Percentiles rank a stretch among this genome's conserved stretches.
Evolutionary conservation across 2,888 invertebrate genomes (phyloP).

Genomic region (Troides oblongomaculatus): DNA sequence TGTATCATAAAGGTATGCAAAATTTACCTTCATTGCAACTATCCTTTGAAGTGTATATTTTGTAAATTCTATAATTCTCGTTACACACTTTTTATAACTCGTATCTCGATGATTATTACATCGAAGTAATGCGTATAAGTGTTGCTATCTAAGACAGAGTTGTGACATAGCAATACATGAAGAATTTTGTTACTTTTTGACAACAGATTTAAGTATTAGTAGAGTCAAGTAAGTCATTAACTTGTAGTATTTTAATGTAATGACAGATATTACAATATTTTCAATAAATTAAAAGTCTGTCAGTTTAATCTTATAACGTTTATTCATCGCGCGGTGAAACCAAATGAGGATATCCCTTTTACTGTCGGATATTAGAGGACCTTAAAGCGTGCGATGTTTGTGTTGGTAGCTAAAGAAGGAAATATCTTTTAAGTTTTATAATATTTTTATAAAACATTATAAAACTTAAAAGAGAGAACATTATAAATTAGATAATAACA

Average conservation of each 20-base stretch:
- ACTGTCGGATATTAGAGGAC: slow-evolving; percentile 14
- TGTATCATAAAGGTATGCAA: background rate
- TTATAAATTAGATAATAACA: background rate
- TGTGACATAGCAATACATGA: background rate
- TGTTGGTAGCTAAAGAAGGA: background rate
- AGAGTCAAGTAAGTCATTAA: too few species aligned
- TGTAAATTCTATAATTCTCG: background rate
- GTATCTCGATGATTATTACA: background rate
- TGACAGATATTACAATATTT: background rate
- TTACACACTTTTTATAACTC: too few species aligned
- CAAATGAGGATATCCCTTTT: slow-evolving; percentile 34
- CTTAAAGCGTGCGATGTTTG: background rate
- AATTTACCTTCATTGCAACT: background rate
- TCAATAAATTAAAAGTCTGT: background rate
- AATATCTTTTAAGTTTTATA: background rate
- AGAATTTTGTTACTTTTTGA: background rate
- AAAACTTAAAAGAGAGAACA: background rate
- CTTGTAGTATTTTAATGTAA: background rate
- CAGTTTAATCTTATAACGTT: background rate
- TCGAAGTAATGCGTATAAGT: too few species aligned
- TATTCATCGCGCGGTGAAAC: slow-evolving; percentile 13
- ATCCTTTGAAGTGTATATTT: background rate
- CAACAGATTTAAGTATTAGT: background rate
- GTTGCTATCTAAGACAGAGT: too few species aligned
- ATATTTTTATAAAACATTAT: background rate